A percentile compares a stretch with the other conserved stretches of the same genome.
Conservation (phyloP, 30 jellyfish, hydroid and myxozoan genomes). For the Hydractinia echinata region DNA sequence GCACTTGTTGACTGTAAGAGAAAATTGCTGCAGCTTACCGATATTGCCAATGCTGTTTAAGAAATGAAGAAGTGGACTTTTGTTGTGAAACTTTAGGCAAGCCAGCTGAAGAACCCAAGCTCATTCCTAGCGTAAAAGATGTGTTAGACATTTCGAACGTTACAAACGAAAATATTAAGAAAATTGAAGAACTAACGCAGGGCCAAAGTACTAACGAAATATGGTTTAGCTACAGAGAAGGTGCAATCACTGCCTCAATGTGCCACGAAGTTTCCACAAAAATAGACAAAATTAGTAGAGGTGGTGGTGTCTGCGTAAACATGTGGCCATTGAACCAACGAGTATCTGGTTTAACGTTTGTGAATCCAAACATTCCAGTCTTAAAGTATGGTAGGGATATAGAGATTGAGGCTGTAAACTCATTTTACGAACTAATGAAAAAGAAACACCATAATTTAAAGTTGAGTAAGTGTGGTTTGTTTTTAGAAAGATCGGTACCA, state of each 20-base stretch:
- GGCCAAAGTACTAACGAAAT: constrained; percentile 41
- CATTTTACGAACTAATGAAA: too few relatives aligned
- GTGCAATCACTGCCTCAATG: constrained; percentile 52
- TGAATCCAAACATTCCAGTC: too few relatives aligned
- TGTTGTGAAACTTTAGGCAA: constrained; percentile 9
- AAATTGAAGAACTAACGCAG: constrained; percentile 1
- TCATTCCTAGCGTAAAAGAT: too few relatives aligned
- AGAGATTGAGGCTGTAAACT: constrained; percentile 47
- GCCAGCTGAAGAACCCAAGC: background rate
- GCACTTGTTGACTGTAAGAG: background rate
- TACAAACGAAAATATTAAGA: constrained; percentile 7
- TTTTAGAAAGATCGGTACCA: too few relatives aligned
- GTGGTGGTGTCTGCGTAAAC: too few relatives aligned
- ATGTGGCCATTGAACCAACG: constrained; percentile 31
- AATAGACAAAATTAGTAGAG: too few relatives aligned
- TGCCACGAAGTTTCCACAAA: constrained; percentile 16
- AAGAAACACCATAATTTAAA: too few relatives aligned
- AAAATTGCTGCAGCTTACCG: constrained; percentile 17
- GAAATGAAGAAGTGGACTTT: background rate
- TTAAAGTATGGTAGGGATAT: constrained; percentile 51
- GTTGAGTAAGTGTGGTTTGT: too few relatives aligned
- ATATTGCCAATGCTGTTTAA: too few relatives aligned
- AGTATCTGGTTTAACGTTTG: constrained; percentile 41
- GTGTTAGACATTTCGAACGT: background rate
- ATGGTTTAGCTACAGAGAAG: constrained; percentile 30